phyloP scores from a whole-genome alignment of 2,113 vertebrate genomes.

The Gasterosteus nipponicus region DNA sequence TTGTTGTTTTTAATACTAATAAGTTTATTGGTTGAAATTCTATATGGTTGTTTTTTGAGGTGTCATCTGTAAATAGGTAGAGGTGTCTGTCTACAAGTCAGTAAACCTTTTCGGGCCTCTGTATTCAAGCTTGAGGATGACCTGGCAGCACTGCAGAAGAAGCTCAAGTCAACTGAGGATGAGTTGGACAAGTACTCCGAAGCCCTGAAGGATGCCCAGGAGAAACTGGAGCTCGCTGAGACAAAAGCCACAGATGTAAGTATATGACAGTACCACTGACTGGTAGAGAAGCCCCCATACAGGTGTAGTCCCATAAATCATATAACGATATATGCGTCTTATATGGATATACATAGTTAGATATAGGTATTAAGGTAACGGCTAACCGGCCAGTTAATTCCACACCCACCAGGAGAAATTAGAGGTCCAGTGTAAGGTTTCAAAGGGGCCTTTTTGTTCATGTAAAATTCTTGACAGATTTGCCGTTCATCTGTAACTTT shows the following conservation, averaged over 20 bases:
- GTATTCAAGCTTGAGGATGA: conserved; percentile 93
- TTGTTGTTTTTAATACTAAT: background rate
- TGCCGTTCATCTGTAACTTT: conserved; percentile 38
- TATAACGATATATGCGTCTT: conserved; percentile 29
- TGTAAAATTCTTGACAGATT: conserved; percentile 48
- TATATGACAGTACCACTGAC: conserved; percentile 64
- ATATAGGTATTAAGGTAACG: conserved; percentile 86
- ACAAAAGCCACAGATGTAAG: conserved; percentile 99
- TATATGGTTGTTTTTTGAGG: background rate
- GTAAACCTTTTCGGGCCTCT: conserved; percentile 73
- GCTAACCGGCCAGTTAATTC: conserved; percentile 61
- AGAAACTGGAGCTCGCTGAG: conserved; percentile 98
- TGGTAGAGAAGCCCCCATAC: background rate
- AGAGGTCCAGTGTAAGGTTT: conserved; percentile 66
- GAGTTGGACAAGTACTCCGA: conserved; percentile 99
- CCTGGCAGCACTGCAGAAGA: conserved; percentile 96
- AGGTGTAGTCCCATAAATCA: conserved; percentile 9
- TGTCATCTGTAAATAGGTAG: background rate
- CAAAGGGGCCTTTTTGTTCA: conserved; percentile 43
- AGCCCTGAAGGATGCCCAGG: conserved; percentile 98
- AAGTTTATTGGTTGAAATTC: background rate
- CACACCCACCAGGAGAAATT: conserved; percentile 52
- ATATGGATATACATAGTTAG: conserved; percentile 79
- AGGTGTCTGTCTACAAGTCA: background rate
- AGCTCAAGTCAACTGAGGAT: conserved; percentile 97